Evolutionary conservation across 2,888 invertebrate species (phyloP).

Genomic region (Copidosoma aretas): DNA sequence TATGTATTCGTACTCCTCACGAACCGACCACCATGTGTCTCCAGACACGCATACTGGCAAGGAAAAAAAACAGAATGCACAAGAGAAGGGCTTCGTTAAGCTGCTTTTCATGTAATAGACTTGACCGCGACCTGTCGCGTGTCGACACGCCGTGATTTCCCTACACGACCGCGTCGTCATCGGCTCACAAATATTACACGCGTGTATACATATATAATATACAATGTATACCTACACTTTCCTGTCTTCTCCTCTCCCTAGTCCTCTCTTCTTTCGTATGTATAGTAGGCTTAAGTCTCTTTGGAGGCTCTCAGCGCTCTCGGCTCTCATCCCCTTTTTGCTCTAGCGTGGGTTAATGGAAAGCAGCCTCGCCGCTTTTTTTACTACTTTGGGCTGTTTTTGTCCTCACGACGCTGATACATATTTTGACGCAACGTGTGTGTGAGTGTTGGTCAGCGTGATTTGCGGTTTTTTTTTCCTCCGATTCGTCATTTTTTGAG

Average conservation of each 20-base stretch:
- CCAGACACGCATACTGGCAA: no score
- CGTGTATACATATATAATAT: not conserved
- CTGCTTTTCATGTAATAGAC: conserved; percentile 57
- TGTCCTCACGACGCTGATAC: not conserved
- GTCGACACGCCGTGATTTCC: conserved; percentile 14
- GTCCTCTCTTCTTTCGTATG: no score
- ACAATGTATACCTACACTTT: not conserved
- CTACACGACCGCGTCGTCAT: conserved; percentile 35
- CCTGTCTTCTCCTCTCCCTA: not conserved
- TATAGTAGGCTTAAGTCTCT: no score
- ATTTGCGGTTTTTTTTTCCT: not conserved
- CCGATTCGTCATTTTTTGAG: not conserved
- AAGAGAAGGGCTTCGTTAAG: conserved; percentile 54
- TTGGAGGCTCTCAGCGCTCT: no score
- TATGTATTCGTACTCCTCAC: no score
- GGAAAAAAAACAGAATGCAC: conserved; percentile 24
- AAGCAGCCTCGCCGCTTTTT: not conserved
- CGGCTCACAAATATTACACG: conserved; percentile 14
- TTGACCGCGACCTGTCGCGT: conserved; percentile 49
- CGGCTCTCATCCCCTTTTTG: not conserved
- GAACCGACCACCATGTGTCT: no score
- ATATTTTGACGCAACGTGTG: not conserved
- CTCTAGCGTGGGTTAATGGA: not conserved
- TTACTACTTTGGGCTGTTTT: not conserved
- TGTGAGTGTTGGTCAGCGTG: not conserved